A percentile compares a stretch with the other conserved stretches of the same genome.
Conservation (phyloP, 92 coral and sea anemone genomes). For the Palythoa heliodiscus region DNA sequence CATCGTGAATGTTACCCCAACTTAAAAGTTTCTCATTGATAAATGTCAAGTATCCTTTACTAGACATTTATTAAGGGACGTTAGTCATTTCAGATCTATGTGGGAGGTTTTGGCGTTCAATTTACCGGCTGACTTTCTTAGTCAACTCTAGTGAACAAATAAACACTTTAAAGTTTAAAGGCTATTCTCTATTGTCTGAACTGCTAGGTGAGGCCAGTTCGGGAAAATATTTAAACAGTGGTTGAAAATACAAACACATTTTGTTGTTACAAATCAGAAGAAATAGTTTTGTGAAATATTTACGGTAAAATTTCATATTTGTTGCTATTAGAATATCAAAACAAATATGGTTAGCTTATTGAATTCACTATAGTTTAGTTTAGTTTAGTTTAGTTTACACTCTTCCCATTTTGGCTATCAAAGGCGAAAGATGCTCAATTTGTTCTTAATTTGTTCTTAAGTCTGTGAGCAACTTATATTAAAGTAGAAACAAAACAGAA, state of each 20-base stretch:
- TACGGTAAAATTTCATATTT: background rate
- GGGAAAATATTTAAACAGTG: background rate
- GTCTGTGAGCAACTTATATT: too few relatives aligned
- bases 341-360: background rate
- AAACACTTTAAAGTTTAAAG: constrained; percentile 13
- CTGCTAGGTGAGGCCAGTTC: background rate
- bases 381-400: too few relatives aligned
- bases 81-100: background rate
- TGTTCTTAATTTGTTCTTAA: too few relatives aligned
- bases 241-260: constrained; percentile 13
- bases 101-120: constrained; percentile 30
- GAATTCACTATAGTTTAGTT: background rate
- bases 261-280: constrained; percentile 21
- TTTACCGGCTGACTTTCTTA: background rate
- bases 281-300: background rate
- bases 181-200: constrained; percentile 18
- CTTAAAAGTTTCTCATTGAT: too few relatives aligned
- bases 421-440: too few relatives aligned
- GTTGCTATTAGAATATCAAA: background rate
- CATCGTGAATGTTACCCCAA: background rate
- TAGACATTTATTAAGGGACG: background rate
- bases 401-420: too few relatives aligned
- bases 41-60: background rate
- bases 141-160: background rate
- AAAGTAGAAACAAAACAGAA: too few relatives aligned